A percentile compares a stretch with the other conserved stretches of the same genome.
These are phyloP conservation scores for Halisarca cf. caerulea DNA, from an alignment of 37 sponge, comb jelly and placozoan species.

Conservation along the genomic window DNA sequence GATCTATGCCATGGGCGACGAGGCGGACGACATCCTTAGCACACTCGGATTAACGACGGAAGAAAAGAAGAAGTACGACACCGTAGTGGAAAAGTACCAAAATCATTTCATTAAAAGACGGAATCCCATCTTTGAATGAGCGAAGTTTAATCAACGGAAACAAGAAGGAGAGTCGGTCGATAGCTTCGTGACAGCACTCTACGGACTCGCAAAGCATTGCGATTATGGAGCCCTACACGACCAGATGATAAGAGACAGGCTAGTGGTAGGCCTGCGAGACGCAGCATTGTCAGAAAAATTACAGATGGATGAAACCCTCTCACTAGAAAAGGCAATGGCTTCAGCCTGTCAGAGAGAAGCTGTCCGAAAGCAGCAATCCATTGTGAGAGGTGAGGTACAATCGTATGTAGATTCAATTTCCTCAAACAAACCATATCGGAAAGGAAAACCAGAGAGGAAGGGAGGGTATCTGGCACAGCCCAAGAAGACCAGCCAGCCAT, in stretches of 20 bases:
- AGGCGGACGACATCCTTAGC: too few relatives aligned
- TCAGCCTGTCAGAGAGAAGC: conserved; percentile 16
- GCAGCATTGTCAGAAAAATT: not conserved
- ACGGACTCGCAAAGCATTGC: conserved; percentile 12
- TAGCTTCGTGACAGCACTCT: conserved; percentile 22
- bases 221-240: conserved; percentile 20
- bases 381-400: not conserved
- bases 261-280: not conserved
- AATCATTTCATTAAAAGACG: conserved; percentile 7
- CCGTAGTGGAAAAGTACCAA: too few relatives aligned
- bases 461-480: too few relatives aligned
- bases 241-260: conserved; percentile 31
- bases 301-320: conserved; percentile 5
- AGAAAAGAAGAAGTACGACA: too few relatives aligned
- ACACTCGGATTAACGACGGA: too few relatives aligned
- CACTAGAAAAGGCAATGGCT: too few relatives aligned
- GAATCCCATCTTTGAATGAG: conserved; percentile 32
- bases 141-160: conserved; percentile 26
- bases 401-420: too few relatives aligned
- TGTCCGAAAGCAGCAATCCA: conserved; percentile 30
- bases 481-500: too few relatives aligned
- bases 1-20: conserved; percentile 31
- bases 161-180: conserved; percentile 39
- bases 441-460: too few relatives aligned
- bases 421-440: too few relatives aligned